These are phyloP conservation scores for Pseudomyrmex flavicornis DNA, from an alignment of 1,140 invertebrate species.

Conservation along the genomic window DNA sequence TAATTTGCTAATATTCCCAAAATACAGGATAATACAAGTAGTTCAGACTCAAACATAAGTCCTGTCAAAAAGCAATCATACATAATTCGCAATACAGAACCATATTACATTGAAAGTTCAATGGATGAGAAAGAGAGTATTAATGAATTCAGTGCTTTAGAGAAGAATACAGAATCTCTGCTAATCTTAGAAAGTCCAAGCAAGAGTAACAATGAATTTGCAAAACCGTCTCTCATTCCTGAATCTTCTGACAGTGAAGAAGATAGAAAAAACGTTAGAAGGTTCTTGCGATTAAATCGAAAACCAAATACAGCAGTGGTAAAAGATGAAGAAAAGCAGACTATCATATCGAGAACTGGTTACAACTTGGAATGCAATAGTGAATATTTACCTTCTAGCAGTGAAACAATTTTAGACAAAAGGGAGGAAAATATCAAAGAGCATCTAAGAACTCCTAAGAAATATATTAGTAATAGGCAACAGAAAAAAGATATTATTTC, in stretches of 20 bases:
- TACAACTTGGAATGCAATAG: neutral
- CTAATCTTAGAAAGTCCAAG: no score
- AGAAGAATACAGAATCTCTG: neutral
- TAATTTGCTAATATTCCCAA: slow-evolving; percentile 4
- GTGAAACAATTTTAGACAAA: neutral
- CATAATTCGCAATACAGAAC: neutral
- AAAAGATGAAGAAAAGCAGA: neutral
- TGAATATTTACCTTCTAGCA: neutral
- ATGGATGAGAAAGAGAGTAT: neutral
- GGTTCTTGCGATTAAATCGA: slow-evolving; percentile 46
- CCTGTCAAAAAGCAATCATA: neutral
- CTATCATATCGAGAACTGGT: neutral
- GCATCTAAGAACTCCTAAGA: slow-evolving; percentile 18
- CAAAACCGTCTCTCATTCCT: slow-evolving; percentile 18
- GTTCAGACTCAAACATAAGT: neutral
- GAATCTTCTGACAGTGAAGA: slow-evolving; percentile 64
- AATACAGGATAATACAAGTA: slow-evolving; percentile 62
- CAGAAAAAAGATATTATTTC: slow-evolving; percentile 50
- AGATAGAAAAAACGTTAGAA: slow-evolving; percentile 20
- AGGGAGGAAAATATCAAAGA: neutral
- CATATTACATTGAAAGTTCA: slow-evolving; percentile 30
- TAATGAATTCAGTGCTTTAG: no score
- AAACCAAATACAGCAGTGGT: neutral
- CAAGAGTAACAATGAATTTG: neutral
- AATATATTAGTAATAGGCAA: slow-evolving; percentile 8